Percentiles rank a stretch among this genome's conserved stretches.
These are phyloP conservation scores for Sminthurinus aureus DNA, from an alignment of 2,888 invertebrate species.

Conservation along the genomic window DNA sequence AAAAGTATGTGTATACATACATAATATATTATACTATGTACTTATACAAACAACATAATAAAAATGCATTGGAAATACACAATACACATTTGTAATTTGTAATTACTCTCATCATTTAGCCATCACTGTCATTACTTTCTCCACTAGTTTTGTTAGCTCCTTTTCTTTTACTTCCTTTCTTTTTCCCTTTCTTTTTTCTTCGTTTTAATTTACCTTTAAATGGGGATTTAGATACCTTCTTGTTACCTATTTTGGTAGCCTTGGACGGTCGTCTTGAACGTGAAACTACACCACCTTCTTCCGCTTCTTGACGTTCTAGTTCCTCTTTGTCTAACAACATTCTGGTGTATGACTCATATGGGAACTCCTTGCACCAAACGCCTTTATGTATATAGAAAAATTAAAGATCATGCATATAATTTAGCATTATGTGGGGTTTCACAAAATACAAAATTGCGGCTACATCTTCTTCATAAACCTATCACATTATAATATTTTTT, in stretches of 20 bases:
- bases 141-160: too few species aligned
- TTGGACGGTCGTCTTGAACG: slow-evolving; percentile 8
- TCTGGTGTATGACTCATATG: slow-evolving; percentile 69
- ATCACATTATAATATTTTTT: too few species aligned
- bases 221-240: slow-evolving; percentile 27
- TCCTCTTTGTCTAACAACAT: slow-evolving; percentile 61
- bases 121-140: slow-evolving; percentile 17
- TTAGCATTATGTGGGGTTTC: too few species aligned
- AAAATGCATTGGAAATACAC: background rate
- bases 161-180: slow-evolving; percentile 42
- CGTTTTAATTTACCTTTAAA: slow-evolving; percentile 58
- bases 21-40: background rate
- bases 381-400: slow-evolving; percentile 80
- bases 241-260: slow-evolving; percentile 28
- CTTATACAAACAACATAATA: background rate
- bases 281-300: slow-evolving; percentile 58
- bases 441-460: too few species aligned
- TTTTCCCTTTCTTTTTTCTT: slow-evolving; percentile 48
- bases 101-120: too few species aligned
- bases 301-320: slow-evolving; percentile 55
- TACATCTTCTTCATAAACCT: too few species aligned
- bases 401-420: too few species aligned
- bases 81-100: too few species aligned
- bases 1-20: background rate
- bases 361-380: slow-evolving; percentile 67